These are phyloP conservation scores for Neoscelio sp. DNA, from an alignment of 2,888 invertebrate species.

Conservation along the genomic window DNA sequence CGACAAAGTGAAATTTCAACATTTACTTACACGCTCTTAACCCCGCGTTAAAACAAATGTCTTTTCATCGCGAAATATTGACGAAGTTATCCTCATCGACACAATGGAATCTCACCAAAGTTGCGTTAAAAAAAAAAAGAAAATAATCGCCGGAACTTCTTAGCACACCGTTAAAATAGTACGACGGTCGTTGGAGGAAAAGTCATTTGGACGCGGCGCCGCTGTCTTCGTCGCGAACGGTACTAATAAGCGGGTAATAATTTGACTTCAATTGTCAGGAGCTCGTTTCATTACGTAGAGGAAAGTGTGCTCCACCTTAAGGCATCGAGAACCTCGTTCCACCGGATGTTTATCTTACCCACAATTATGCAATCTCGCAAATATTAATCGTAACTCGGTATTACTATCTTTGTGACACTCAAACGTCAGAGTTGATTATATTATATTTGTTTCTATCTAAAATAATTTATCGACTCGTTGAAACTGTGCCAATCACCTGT, in stretches of 20 bases:
- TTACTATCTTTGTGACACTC: slow-evolving; percentile 6
- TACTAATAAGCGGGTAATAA: slow-evolving; percentile 16
- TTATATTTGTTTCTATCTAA: slow-evolving; percentile 18
- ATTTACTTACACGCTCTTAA: slow-evolving; percentile 13
- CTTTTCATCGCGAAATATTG: slow-evolving; percentile 10
- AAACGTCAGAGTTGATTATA: slow-evolving; percentile 19
- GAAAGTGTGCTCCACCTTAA: slow-evolving; percentile 28
- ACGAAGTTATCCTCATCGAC: slow-evolving; percentile 14
- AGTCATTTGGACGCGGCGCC: not conserved
- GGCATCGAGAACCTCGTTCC: slow-evolving; percentile 29
- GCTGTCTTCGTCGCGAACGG: slow-evolving; percentile 13
- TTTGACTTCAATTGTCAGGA: slow-evolving; percentile 41
- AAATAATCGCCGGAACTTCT: slow-evolving; percentile 39
- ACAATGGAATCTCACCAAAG: slow-evolving; percentile 8
- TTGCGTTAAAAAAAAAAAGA: slow-evolving; percentile 28
- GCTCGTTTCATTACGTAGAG: slow-evolving; percentile 11
- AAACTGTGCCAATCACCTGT: not conserved
- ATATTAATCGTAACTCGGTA: slow-evolving; percentile 33
- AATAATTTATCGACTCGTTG: slow-evolving; percentile 21
- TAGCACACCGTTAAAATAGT: slow-evolving; percentile 18
- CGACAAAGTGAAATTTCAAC: slow-evolving; percentile 17
- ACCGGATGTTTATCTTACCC: slow-evolving; percentile 41
- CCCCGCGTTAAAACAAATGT: too few species aligned
- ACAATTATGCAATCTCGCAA: slow-evolving; percentile 40
- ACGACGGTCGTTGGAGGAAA: slow-evolving; percentile 22